Base-by-base conservation (phyloP, 2,797 vertebrate species). In the Enteromius anoplus region DNA sequence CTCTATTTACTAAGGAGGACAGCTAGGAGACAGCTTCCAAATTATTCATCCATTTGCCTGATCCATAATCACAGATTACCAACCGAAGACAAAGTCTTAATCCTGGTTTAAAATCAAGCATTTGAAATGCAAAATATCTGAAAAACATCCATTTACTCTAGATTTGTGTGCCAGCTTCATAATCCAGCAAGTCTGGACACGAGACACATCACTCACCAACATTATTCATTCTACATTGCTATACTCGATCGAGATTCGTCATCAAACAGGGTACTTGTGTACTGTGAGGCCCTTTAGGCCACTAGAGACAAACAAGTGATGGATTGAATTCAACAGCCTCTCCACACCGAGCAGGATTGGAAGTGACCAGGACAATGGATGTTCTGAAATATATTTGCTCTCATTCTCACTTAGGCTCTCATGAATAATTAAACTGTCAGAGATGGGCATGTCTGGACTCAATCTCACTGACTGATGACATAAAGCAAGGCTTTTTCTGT, bases 391-490 rank as follows among this genome's bases (percentile, higher is more conserved):
- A 84, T 69, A 84, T 82, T 89, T 78, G 47, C 81, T 89, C 86
- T 89, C 85, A 85, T 86, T 86, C 75, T 84, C 86, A 89, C 85
- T 85, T 86, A 85, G 85, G 78, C 70, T 73, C 81, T 78, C 84
- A 84, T 89, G 88, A 89, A 89, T 87, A 85, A 86, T 89, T 89
- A 84, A 85, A 82, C 42, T 75, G 83, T 64, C 66, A 82, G 79
- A 83, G 82, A 87, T 86, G 80, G 83, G 86, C 84, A 85, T 87
- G 86, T 86, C 84, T 83, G 78, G 75, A 86, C 82, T 84, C 53
- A 29, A 69, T 83, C 72, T 53, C 85, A 81, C 68, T 86, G 84
- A 85, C 83, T 88, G 85, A 88, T 88, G 83, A 84, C 84, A 86
- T 84, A 82, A 85, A 86, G 85, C 82, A 84, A 78, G 78, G 37